Evolutionary conservation across 2,797 vertebrate genomes (phyloP).

Genomic region (Tinamus major): DNA sequence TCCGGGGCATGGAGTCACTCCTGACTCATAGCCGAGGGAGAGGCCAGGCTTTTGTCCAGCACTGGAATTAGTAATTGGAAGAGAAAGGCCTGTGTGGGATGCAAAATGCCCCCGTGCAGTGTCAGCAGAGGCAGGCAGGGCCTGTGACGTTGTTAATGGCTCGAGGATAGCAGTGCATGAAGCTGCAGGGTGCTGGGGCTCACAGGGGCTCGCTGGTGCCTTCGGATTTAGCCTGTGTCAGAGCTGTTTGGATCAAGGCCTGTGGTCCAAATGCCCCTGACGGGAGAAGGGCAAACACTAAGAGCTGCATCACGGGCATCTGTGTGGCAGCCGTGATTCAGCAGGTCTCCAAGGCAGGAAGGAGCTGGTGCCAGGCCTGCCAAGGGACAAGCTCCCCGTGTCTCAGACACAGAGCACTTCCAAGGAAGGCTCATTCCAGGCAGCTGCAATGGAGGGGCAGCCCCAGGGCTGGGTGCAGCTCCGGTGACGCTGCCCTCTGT

Average conservation of each 20-base stretch:
- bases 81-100: neutral
- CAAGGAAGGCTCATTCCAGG: neutral
- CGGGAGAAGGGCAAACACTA: neutral
- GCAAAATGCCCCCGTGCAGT: neutral
- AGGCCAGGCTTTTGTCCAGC: neutral
- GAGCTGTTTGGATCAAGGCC: neutral
- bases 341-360: neutral
- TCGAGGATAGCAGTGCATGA: neutral
- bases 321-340: neutral
- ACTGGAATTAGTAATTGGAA: neutral
- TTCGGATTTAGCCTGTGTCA: neutral
- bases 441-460: neutral
- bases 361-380: neutral
- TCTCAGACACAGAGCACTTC: neutral
- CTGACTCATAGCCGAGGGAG: neutral
- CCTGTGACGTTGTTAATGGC: accelerated
- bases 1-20: neutral
- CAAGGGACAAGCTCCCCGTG: neutral
- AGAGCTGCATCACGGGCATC: accelerated
- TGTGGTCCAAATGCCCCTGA: neutral
- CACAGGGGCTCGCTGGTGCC: neutral
- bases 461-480: neutral
- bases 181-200: neutral
- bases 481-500: neutral
- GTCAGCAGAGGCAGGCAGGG: neutral